phyloP scores from a whole-genome alignment of 2,113 vertebrate genomes.

The Myxocyprinus asiaticus region DNA sequence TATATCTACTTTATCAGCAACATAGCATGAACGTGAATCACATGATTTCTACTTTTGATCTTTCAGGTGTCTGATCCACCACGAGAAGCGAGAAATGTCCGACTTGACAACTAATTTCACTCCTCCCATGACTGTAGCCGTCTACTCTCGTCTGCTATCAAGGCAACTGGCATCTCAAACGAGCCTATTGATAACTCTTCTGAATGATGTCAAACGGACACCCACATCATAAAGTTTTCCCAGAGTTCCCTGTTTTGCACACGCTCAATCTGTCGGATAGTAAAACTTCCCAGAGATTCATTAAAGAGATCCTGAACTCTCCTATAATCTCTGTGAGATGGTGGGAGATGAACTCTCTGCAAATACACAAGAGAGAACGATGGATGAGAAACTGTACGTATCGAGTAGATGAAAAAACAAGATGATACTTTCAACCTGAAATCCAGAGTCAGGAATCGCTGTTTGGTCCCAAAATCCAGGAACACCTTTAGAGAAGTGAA shows the following conservation, averaged over 20 bases:
- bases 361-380: neutral
- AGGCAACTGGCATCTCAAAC: no score
- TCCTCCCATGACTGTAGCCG: no score
- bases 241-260: constrained; percentile 56
- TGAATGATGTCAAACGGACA: neutral
- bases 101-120: no score
- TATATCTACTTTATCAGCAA: no score
- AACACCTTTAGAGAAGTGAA: constrained; percentile 20
- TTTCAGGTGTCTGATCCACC: no score
- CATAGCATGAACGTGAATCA: no score
- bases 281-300: constrained; percentile 43
- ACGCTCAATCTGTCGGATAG: constrained; percentile 45
- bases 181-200: no score
- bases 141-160: no score
- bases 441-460: constrained; percentile 45
- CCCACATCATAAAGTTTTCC: constrained; percentile 52
- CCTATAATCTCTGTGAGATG: constrained; percentile 41
- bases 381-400: neutral
- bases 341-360: constrained; percentile 38
- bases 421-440: constrained; percentile 32
- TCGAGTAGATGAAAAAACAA: neutral
- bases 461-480: constrained; percentile 50
- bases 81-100: no score
- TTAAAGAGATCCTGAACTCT: constrained; percentile 45
- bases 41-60: no score